These are phyloP conservation scores for Drosophila barbarae DNA, from an alignment of 2,888 invertebrate species.

Conservation along the genomic window DNA sequence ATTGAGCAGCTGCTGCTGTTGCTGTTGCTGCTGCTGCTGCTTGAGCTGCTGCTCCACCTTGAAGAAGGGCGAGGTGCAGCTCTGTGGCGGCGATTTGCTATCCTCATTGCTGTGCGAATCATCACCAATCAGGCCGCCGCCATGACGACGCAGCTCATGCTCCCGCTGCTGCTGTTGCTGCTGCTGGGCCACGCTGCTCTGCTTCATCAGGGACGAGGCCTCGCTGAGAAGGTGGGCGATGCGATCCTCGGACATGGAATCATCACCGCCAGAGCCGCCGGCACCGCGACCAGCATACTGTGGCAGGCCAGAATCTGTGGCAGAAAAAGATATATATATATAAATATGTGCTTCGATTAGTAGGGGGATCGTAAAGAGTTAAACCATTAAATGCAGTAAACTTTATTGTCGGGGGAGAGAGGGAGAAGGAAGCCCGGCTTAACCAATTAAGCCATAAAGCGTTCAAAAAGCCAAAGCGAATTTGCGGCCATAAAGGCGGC, in stretches of 20 bases:
- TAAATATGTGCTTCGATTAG: constrained; percentile 3
- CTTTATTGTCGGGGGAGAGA: constrained; percentile 43
- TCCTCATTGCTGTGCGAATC: constrained; percentile 89
- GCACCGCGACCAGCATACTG: constrained; percentile 88
- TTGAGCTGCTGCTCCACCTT: constrained; percentile 81
- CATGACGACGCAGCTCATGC: constrained; percentile 80
- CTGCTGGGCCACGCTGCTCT: constrained; percentile 67
- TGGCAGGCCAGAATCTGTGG: constrained; percentile 87
- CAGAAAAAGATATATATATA: background rate
- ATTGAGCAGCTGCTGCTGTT: constrained; percentile 60
- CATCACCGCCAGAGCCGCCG: constrained; percentile 86
- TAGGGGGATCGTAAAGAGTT: constrained; percentile 58
- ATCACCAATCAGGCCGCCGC: constrained; percentile 81
- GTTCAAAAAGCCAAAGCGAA: constrained; percentile 73
- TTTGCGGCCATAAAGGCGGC: constrained; percentile 69
- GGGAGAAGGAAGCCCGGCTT: background rate
- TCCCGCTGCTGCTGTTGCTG: constrained; percentile 76
- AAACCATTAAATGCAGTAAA: constrained; percentile 77
- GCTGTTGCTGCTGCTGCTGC: constrained; percentile 80
- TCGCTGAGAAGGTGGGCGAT: constrained; percentile 96
- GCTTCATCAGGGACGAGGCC: constrained; percentile 93
- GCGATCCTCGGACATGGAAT: constrained; percentile 92
- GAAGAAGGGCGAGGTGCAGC: constrained; percentile 90
- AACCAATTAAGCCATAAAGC: constrained; percentile 71
- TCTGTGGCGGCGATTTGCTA: constrained; percentile 89